Percentiles rank a stretch among this genome's conserved stretches.
Conservation (phyloP, 2,888 invertebrate species). For the Platyscelio sp. region DNA sequence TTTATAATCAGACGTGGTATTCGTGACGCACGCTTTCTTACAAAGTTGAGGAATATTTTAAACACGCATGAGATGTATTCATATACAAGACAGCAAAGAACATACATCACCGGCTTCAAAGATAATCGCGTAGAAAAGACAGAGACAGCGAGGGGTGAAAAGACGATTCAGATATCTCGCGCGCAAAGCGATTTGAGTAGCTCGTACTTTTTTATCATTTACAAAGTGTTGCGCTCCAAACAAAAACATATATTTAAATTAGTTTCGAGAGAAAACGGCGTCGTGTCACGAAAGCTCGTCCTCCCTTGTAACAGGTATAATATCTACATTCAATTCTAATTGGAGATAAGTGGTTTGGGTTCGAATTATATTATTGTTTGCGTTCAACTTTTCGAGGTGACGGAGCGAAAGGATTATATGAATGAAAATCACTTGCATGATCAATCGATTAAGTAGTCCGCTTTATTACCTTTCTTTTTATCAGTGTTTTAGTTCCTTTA, state of each 20-base stretch:
- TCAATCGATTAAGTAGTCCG: too few relatives aligned
- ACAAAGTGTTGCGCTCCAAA: slow-evolving; percentile 38
- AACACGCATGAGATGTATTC: slow-evolving; percentile 75
- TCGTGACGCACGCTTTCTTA: slow-evolving; percentile 79
- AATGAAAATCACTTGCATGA: too few relatives aligned
- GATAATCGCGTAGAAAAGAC: slow-evolving; percentile 43
- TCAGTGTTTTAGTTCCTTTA: slow-evolving; percentile 66
- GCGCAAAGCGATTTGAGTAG: slow-evolving; percentile 38
- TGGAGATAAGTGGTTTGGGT: slow-evolving; percentile 28
- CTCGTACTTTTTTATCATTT: slow-evolving; percentile 31
- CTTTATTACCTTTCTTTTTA: too few relatives aligned
- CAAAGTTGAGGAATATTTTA: slow-evolving; percentile 73
- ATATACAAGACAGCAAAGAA: slow-evolving; percentile 31
- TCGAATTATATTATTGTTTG: slow-evolving; percentile 15
- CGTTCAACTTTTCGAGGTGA: background rate
- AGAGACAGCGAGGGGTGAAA: background rate
- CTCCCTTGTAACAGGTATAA: slow-evolving; percentile 3
- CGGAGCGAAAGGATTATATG: too few relatives aligned
- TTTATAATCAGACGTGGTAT: slow-evolving; percentile 78
- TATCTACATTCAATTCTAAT: slow-evolving; percentile 51
- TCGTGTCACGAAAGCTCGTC: slow-evolving; percentile 32
- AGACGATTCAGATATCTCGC: slow-evolving; percentile 14
- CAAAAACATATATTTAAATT: slow-evolving; percentile 53
- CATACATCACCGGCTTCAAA: slow-evolving; percentile 30
- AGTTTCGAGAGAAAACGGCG: slow-evolving; percentile 35